Evolutionary conservation across 2,113 vertebrate genomes (phyloP), one percentile per base, ranked within the genome.

Genomic region (Lonchura striata): DNA sequence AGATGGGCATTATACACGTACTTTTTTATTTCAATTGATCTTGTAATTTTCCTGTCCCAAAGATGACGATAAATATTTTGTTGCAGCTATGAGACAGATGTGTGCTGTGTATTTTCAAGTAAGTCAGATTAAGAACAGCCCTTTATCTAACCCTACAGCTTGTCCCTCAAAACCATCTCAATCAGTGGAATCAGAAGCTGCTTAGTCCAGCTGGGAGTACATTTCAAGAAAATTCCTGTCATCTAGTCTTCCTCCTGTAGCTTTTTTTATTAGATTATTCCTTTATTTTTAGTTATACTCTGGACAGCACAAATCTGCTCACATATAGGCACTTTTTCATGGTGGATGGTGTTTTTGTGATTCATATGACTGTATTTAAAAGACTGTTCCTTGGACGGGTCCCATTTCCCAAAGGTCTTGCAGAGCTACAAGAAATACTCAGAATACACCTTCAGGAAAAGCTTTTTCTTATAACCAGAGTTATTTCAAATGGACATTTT

Each of bases 131-230:
- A 94, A 94, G 79, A 86, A 53, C 9, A 92, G 31, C 46, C 15
- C 33, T 94, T 76, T 92, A 75, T 53, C 83, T 91, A 82, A 87
- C 57, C 14, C 16, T 90, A 30, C 33, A 83, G 66, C 79, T 86
- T 93, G 86, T 70, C 46, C 42, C 68, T 91, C 84, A 91, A 91
- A 95, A 42, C 39, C 78, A 47, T 77, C 88, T 94, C 71, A 72
- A 79, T 91, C 84, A 85, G 49, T 46, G 57, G 77, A 84, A 95
- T 95, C 88, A 78, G 84, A 92, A 92, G 77, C 69, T 97, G 65
- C 81, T 96, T 95, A 87, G 84, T 85, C 74, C 82, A 70, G 20
- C 37, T 79, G 57, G 47, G 37, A 20, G 10, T n/a, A 54, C 22
- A 39, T 79, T 59, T 37, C 52, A 68, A 75, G 47, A 86, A 78